A percentile compares a stretch with the other conserved stretches of the same genome.
Evolutionary conservation across 1,140 invertebrate species (phyloP).

Genomic region (Bombus consobrinus): DNA sequence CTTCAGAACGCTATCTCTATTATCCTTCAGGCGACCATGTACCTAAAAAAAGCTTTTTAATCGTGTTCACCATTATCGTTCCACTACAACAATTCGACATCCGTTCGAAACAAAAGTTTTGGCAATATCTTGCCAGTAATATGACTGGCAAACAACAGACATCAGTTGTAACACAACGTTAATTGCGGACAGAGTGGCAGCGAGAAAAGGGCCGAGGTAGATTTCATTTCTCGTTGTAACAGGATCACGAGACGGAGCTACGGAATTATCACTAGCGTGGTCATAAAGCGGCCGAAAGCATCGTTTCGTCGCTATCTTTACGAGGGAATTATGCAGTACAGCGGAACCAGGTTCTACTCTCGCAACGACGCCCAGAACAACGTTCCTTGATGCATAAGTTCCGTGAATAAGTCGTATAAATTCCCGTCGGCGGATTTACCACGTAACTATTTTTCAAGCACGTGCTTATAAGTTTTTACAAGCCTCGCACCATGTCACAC

Average conservation of each 20-base stretch:
- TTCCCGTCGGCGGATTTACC: constrained; percentile 14
- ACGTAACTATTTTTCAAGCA: constrained; percentile 1
- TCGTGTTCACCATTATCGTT: no score
- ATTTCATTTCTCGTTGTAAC: not conserved
- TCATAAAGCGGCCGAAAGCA: constrained; percentile 51
- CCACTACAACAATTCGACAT: no score
- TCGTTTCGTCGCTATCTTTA: constrained; percentile 49
- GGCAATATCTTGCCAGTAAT: no score
- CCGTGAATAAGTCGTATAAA: constrained; percentile 52
- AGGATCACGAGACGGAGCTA: not conserved
- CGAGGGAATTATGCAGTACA: constrained; percentile 59
- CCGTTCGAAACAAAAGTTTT: not conserved
- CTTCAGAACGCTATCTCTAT: no score
- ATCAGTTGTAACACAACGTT: not conserved
- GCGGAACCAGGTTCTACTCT: constrained; percentile 45
- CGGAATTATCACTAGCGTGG: constrained; percentile 44
- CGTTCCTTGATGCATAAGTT: constrained; percentile 55
- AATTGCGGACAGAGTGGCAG: not conserved
- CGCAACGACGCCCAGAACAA: constrained; percentile 34
- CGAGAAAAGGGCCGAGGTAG: not conserved
- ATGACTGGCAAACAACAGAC: not conserved
- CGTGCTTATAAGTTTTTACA: constrained; percentile 37
- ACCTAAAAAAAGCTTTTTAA: no score
- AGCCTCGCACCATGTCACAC: not conserved
- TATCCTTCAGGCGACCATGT: no score